Base-by-base conservation (phyloP, 2,888 invertebrate species). In the Agriopis aurantiaria region DNA sequence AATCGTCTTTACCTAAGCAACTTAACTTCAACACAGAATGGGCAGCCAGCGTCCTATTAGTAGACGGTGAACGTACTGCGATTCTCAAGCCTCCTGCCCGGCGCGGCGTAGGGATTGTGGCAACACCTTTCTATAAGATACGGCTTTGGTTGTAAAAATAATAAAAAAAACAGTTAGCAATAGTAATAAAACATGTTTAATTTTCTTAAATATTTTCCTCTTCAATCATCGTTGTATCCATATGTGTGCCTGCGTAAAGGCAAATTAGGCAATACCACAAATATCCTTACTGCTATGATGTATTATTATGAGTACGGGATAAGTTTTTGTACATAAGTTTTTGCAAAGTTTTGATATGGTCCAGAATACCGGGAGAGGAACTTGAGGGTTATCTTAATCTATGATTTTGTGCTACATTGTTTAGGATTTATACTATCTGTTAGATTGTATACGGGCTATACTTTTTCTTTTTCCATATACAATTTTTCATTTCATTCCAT, bases 331-430 rank as follows among this genome's bases (percentile, higher is more conserved):
- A 48, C 40, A 55, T 23, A 49, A 64, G 67, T 80, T 80, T 82
- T 82, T 81, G 79, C 78, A 75, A 73, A 74, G 53, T 69, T 73
- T 72, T 72, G 68, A 72, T 65, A 71, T 59, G 63, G 52, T 67
- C 51, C 56, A 65, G 61, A 68, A 70, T 64, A 75, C 75, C 77
- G 59, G 65, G 65, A 67, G 69, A 65, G 65, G 65, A 76, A 82
- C 83, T 90, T 89, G 84, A 83, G 75, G 85, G 90, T 78, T 85
- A 84, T 89, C 88, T 70, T 51, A 52, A 49, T 48, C 57, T 72
- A 69, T 62, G 73, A 78, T 75, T 81, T 65, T 73, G 33, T 9
- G 41, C 73, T 75, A 69, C 79, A 72, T 68, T 62, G 72, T 78
- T 69, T 49, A 9, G 5, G 12, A n/a, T 48, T 48, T 48, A n/a